phyloP scores from a whole-genome alignment of 1,140 invertebrate species.

The Drosophila ogumai region DNA sequence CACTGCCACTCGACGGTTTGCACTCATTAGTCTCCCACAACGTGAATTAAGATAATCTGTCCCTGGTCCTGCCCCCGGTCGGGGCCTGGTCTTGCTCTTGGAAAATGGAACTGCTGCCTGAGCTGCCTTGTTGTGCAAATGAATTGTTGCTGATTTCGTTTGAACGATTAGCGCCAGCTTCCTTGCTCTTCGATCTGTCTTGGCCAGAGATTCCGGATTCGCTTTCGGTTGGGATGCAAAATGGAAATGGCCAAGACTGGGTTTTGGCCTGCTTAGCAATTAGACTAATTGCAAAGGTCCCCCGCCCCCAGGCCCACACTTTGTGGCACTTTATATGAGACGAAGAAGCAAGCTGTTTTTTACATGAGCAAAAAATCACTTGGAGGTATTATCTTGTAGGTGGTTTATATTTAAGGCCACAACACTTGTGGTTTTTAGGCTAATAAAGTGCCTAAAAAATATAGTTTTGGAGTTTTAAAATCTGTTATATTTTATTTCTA shows the following conservation, averaged over 20 bases:
- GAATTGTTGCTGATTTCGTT: constrained; percentile 84
- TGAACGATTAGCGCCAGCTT: constrained; percentile 79
- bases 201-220: constrained; percentile 15
- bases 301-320: background rate
- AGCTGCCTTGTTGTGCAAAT: constrained; percentile 82
- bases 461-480: background rate
- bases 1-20: constrained; percentile 62
- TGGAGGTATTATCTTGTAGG: background rate
- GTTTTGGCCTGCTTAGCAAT: constrained; percentile 72
- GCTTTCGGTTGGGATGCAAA: constrained; percentile 50
- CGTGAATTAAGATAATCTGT: constrained; percentile 85
- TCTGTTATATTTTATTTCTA: background rate
- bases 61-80: background rate
- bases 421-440: background rate
- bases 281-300: constrained; percentile 75
- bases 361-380: constrained; percentile 6
- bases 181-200: constrained; percentile 25
- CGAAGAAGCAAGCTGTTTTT: background rate
- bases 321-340: background rate
- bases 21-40: constrained; percentile 85
- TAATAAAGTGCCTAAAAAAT: background rate
- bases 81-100: background rate
- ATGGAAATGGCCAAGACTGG: constrained; percentile 63
- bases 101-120: constrained; percentile 41
- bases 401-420: background rate